phyloP scores from a whole-genome alignment of 2,113 vertebrate species.

The Struthio camelus region DNA sequence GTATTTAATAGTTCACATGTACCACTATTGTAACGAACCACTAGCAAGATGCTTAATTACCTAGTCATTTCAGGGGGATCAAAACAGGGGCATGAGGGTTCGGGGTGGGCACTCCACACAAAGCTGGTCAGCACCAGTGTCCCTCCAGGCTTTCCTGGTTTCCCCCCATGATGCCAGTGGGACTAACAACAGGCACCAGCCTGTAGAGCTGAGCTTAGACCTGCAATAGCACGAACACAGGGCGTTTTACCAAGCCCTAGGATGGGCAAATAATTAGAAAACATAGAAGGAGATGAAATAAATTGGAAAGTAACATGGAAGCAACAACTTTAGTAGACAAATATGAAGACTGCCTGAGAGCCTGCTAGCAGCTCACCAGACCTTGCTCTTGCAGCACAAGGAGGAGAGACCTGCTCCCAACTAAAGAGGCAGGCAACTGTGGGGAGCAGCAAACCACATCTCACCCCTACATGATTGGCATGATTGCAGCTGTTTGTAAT shows the following conservation, averaged over 20 bases:
- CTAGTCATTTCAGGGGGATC: neutral
- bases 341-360: neutral
- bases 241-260: neutral
- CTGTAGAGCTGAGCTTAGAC: neutral
- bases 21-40: neutral
- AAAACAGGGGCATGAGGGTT: neutral
- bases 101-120: neutral
- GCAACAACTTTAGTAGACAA: neutral
- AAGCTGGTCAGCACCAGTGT: neutral
- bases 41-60: neutral
- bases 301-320: neutral
- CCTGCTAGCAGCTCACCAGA: neutral
- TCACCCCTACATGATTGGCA: neutral
- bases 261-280: neutral
- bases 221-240: neutral
- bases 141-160: neutral
- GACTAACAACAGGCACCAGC: neutral
- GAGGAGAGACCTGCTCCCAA: conserved; percentile 21
- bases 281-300: neutral
- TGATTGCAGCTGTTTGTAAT: neutral
- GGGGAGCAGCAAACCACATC: neutral
- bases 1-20: neutral
- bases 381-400: neutral
- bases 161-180: neutral
- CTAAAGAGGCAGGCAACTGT: neutral